Evolutionary conservation across 1,140 invertebrate species (phyloP).

Genomic region (Lepidurus apus): DNA sequence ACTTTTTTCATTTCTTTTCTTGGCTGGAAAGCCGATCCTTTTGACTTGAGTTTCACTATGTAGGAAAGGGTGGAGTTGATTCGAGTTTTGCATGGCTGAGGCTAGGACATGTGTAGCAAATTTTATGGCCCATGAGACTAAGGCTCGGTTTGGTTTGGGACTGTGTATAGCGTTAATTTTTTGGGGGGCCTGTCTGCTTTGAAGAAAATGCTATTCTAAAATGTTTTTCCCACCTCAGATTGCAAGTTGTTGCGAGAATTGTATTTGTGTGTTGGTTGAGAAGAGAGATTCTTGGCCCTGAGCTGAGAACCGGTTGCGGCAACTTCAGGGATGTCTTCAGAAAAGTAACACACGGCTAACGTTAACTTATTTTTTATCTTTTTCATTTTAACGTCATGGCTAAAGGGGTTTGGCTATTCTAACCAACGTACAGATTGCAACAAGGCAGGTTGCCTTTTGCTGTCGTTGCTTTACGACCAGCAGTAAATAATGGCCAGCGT

Average conservation of each 20-base stretch:
- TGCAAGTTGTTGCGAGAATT: too few species aligned
- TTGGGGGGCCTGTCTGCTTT: too few species aligned
- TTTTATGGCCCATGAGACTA: neutral
- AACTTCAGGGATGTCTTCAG: neutral
- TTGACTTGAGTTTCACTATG: neutral
- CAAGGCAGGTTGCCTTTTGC: neutral
- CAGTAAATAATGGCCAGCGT: constrained; percentile 15
- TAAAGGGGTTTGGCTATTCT: constrained; percentile 6
- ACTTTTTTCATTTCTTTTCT: neutral
- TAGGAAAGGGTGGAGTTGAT: neutral
- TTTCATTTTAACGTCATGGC: neutral
- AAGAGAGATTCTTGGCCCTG: too few species aligned
- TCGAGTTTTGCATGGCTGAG: too few species aligned
- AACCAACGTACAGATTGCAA: neutral
- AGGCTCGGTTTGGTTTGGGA: too few species aligned
- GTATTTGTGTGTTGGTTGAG: too few species aligned
- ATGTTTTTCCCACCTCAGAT: too few species aligned
- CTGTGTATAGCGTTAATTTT: too few species aligned
- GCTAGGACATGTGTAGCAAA: neutral
- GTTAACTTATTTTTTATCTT: neutral
- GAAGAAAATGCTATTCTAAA: too few species aligned
- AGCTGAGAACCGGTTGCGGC: constrained; percentile 5
- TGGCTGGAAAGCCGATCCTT: neutral
- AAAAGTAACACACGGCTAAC: neutral
- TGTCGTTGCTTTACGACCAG: constrained; percentile 12